Conservation (phyloP, 2,113 vertebrate species). For the Triplophysa tibetana region DNA sequence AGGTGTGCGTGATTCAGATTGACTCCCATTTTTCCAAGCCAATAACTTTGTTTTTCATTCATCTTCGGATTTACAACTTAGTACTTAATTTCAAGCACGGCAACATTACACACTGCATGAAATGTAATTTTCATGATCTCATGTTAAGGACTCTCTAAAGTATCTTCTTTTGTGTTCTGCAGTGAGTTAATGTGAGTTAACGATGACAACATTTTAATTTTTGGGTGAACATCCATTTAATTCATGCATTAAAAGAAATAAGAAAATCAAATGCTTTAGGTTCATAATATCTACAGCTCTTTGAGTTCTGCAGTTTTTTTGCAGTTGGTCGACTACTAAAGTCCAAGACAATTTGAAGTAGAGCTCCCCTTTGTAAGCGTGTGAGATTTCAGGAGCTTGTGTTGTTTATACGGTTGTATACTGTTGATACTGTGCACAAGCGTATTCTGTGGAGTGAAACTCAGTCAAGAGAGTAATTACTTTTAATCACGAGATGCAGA, state of each 20-base stretch:
- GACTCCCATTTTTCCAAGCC: no score
- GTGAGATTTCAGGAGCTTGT: neutral
- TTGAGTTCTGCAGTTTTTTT: neutral
- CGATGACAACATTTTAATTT: no score
- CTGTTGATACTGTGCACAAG: neutral
- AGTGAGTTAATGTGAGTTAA: no score
- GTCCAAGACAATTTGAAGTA: neutral
- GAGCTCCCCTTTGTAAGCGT: neutral
- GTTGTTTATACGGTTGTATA: neutral
- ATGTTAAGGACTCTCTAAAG: no score
- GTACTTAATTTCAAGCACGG: no score
- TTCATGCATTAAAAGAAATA: neutral
- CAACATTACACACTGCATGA: no score
- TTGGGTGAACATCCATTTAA: no score
- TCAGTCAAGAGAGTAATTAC: conserved; percentile 6
- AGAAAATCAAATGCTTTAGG: neutral
- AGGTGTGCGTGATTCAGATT: no score
- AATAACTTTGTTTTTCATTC: no score
- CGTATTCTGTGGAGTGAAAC: neutral
- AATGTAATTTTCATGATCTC: no score
- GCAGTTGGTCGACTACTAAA: neutral
- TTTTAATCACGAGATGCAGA: conserved; percentile 33
- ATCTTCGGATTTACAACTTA: no score
- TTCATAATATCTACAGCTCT: neutral
- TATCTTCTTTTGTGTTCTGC: no score